These are phyloP conservation scores for Sparus aurata DNA, from an alignment of 2,797 vertebrate genomes.

Conservation along the genomic window DNA sequence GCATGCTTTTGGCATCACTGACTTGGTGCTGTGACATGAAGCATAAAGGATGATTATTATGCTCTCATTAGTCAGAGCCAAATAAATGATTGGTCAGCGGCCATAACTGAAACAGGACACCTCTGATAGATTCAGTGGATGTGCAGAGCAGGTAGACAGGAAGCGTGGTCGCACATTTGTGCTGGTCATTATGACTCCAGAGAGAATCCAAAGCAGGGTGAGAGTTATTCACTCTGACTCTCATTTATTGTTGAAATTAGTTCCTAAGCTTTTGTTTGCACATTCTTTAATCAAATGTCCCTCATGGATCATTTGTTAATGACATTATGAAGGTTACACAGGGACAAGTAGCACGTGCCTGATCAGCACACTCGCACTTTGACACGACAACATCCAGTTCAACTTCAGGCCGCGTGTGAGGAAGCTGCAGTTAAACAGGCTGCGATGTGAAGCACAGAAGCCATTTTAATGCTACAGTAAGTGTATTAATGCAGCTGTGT, in stretches of 20 bases:
- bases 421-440: not conserved
- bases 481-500: constrained; percentile 14
- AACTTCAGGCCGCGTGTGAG: not conserved
- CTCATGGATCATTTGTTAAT: not conserved
- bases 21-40: constrained; percentile 59
- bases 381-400: not conserved
- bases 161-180: constrained; percentile 37
- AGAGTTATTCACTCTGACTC: constrained; percentile 43
- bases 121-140: constrained; percentile 49
- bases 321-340: constrained; percentile 1
- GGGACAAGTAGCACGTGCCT: constrained; percentile 28
- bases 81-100: constrained; percentile 61
- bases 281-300: constrained; percentile 9
- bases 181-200: constrained; percentile 22
- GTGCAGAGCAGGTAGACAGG: constrained; percentile 24
- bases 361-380: constrained; percentile 14
- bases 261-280: not conserved
- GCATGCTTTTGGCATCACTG: constrained; percentile 61
- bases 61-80: constrained; percentile 65
- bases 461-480: constrained; percentile 6
- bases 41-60: constrained; percentile 64
- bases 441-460: not conserved
- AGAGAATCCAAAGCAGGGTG: constrained; percentile 35
- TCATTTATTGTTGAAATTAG: constrained; percentile 7
- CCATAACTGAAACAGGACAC: constrained; percentile 44